Evolutionary conservation across 2,113 vertebrate genomes (phyloP).

Genomic region (Lasiurus borealis): DNA sequence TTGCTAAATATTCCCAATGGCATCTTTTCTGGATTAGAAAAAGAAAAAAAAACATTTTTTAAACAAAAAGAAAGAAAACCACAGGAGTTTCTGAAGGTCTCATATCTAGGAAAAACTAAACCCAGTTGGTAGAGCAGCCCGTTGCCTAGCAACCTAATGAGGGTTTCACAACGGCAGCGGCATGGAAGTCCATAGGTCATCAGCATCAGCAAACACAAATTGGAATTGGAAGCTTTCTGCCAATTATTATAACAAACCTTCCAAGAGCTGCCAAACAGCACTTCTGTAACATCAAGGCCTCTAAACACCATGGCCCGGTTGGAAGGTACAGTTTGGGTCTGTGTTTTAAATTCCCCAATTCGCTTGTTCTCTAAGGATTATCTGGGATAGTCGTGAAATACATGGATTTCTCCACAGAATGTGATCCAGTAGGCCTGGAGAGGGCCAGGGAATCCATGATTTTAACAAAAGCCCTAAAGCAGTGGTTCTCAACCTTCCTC

Average conservation of each 20-base stretch:
- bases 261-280: constrained; percentile 39
- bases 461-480: neutral
- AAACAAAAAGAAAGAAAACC: constrained; percentile 43
- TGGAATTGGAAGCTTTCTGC: constrained; percentile 37
- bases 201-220: constrained; percentile 45
- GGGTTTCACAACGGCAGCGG: neutral
- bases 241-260: constrained; percentile 41
- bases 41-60: neutral
- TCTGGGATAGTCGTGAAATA: neutral
- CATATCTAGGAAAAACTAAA: constrained; percentile 60
- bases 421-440: neutral
- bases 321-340: constrained; percentile 17
- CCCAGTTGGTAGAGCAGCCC: neutral
- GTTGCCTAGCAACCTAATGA: constrained; percentile 45
- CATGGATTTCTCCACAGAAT: neutral
- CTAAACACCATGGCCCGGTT: neutral
- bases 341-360: constrained; percentile 26
- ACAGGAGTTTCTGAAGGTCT: constrained; percentile 36
- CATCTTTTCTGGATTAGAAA: constrained; percentile 39
- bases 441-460: neutral
- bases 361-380: neutral
- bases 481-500: no score
- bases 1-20: neutral
- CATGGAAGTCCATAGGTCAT: constrained; percentile 54
- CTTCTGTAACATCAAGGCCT: constrained; percentile 45